Conservation (phyloP, 2,888 invertebrate genomes). For the Brenthis hecate region DNA sequence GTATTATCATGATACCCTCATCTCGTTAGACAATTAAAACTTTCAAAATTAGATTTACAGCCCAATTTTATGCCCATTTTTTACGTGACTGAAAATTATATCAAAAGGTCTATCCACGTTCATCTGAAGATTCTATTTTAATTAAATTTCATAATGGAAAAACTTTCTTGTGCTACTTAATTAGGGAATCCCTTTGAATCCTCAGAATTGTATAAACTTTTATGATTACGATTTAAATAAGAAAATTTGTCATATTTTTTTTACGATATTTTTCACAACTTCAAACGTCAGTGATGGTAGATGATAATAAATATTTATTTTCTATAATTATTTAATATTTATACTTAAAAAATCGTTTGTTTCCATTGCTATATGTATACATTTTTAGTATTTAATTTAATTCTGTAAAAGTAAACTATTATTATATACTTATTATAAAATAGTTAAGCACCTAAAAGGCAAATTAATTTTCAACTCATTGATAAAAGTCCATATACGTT, state of each 20-base stretch:
- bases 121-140: conserved; percentile 8
- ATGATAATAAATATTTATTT: neutral
- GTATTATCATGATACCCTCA: neutral
- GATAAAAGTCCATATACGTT: no score
- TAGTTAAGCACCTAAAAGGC: no score
- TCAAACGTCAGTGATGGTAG: no score
- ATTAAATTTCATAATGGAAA: conserved; percentile 23
- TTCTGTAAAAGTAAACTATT: no score
- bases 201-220: conserved; percentile 10
- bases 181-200: conserved; percentile 20
- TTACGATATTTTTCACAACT: neutral
- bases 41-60: conserved; percentile 1
- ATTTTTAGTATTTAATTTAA: no score
- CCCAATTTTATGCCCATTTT: conserved; percentile 8
- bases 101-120: conserved; percentile 9
- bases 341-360: no score
- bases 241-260: neutral
- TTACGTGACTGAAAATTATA: conserved; percentile 4
- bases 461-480: no score
- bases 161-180: conserved; percentile 24
- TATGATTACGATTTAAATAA: neutral
- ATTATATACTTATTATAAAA: no score
- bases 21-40: neutral
- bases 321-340: no score
- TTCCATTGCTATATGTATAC: no score